Percentiles rank a stretch among this genome's conserved stretches.
Conservation (phyloP, 1,140 invertebrate species). For the Drosophila orosa region DNA sequence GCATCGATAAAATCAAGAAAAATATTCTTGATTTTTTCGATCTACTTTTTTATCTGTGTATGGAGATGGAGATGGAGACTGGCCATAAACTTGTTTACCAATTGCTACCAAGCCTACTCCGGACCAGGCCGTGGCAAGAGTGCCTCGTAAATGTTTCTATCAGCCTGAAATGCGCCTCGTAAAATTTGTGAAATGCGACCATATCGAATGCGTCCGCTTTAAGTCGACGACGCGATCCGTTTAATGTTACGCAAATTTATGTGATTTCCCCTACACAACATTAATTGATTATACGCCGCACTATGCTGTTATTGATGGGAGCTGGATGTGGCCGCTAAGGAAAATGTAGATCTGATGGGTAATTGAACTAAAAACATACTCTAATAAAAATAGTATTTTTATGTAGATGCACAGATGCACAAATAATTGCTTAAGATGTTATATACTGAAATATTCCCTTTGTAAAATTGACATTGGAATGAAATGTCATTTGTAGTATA, state of each 20-base stretch:
- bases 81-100: constrained; percentile 58
- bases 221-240: constrained; percentile 58
- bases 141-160: constrained; percentile 74
- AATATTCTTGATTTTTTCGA: no score
- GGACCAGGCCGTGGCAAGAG: constrained; percentile 14
- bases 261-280: constrained; percentile 68
- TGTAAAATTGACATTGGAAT: not conserved
- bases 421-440: not conserved
- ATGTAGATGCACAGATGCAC: no score
- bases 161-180: constrained; percentile 74
- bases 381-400: not conserved
- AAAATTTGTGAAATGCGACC: constrained; percentile 76
- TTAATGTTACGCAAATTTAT: constrained; percentile 78
- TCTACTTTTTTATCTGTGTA: no score
- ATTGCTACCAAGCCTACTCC: constrained; percentile 49
- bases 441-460: not conserved
- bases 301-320: constrained; percentile 16
- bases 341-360: constrained; percentile 10
- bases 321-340: constrained; percentile 1
- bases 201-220: constrained; percentile 49
- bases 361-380: not conserved
- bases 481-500: constrained; percentile 14
- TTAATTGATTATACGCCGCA: constrained; percentile 65
- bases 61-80: constrained; percentile 22
- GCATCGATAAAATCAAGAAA: no score